These are phyloP conservation scores for Oxystoma pomonae DNA, from an alignment of 2,888 invertebrate genomes.

Conservation along the genomic window DNA sequence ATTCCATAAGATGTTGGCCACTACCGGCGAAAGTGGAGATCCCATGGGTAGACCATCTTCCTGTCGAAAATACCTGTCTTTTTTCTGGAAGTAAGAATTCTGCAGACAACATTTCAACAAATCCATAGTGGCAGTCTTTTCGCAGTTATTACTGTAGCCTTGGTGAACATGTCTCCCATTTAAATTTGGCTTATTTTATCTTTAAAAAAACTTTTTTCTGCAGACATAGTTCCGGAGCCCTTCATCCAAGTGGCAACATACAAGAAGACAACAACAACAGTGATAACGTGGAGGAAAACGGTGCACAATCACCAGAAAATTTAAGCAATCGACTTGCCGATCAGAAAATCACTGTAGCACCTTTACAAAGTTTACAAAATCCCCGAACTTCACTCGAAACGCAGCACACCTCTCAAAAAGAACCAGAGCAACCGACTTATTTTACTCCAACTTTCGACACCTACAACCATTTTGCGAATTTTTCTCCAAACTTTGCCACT, in stretches of 20 bases:
- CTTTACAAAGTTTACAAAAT: conserved; percentile 44
- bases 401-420: conserved; percentile 9
- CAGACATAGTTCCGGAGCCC: conserved; percentile 62
- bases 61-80: too few relatives aligned
- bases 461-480: conserved; percentile 44
- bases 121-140: too few relatives aligned
- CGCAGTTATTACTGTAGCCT: too few relatives aligned
- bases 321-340: conserved; percentile 23
- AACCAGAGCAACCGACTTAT: conserved; percentile 28
- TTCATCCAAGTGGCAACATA: conserved; percentile 47
- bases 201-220: neutral
- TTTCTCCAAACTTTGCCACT: conserved; percentile 44
- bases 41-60: too few relatives aligned
- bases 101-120: too few relatives aligned
- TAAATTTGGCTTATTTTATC: too few relatives aligned
- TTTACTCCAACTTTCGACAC: conserved; percentile 45
- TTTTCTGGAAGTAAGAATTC: too few relatives aligned
- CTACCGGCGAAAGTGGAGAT: too few relatives aligned
- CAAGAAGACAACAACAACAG: conserved; percentile 43
- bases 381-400: conserved; percentile 21
- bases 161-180: too few relatives aligned
- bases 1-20: too few relatives aligned
- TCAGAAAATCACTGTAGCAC: conserved; percentile 45
- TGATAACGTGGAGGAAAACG: conserved; percentile 28
- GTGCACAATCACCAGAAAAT: conserved; percentile 11